Evolutionary conservation across 2,797 vertebrate genomes (phyloP).

Genomic region (Heteromormyrus szaboi): DNA sequence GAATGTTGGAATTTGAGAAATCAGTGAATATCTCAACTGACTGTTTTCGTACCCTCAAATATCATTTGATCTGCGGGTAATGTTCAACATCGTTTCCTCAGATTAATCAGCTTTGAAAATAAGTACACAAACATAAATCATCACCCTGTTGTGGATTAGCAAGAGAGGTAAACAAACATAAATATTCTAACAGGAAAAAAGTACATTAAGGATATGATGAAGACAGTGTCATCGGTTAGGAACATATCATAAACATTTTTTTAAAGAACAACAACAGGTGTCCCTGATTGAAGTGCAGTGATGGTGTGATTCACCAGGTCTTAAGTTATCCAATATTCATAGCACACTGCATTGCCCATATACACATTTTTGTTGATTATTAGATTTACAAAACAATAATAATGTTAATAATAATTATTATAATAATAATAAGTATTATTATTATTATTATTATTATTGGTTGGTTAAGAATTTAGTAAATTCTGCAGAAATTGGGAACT

Average conservation of each 20-base stretch:
- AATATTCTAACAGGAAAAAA: conserved; percentile 2
- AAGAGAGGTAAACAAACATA: not conserved
- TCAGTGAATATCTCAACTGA: not conserved
- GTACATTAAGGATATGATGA: not conserved
- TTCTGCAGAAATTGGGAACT: too few relatives aligned
- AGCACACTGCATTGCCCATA: not conserved
- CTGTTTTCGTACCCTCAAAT: not conserved
- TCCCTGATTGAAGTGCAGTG: not conserved
- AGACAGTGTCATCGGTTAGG: not conserved
- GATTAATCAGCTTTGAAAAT: not conserved
- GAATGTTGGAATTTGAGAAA: not conserved
- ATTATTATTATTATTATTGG: not conserved
- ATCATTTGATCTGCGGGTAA: not conserved
- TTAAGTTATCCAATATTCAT: not conserved
- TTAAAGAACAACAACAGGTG: conserved; percentile 1
- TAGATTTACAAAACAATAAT: not conserved
- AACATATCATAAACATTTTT: not conserved
- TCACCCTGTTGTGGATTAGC: not conserved
- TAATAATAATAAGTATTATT: not conserved
- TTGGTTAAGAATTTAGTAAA: not conserved
- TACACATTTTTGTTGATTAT: not conserved
- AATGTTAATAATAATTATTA: not conserved
- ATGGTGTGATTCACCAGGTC: not conserved
- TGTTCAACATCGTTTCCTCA: not conserved
- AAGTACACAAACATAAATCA: not conserved